Percentiles rank a stretch among this genome's conserved stretches.
phyloP scores from a whole-genome alignment of 2,888 invertebrate species.

The Zele albiditarsus region DNA sequence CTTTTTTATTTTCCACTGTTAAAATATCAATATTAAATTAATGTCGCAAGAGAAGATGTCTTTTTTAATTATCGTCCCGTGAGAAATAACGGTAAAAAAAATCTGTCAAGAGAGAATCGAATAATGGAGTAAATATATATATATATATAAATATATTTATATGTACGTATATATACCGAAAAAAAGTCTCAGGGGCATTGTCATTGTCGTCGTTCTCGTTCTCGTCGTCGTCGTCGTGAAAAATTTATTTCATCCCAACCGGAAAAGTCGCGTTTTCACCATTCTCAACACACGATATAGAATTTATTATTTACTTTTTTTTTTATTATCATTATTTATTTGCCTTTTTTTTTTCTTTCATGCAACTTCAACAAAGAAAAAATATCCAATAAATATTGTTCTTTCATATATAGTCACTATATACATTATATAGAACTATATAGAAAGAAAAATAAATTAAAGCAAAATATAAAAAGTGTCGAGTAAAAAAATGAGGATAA shows the following conservation, averaged over 20 bases:
- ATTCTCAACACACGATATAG: slow-evolving; percentile 4
- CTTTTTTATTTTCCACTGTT: neutral
- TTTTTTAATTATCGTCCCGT: neutral
- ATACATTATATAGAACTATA: neutral
- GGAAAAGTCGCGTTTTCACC: neutral
- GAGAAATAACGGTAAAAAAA: neutral
- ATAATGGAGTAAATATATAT: neutral
- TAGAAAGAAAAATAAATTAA: neutral
- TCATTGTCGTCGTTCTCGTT: slow-evolving; percentile 3
- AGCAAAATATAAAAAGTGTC: neutral
- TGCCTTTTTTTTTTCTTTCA: neutral
- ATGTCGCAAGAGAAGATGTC: neutral
- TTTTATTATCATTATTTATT: neutral
- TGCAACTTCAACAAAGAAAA: neutral
- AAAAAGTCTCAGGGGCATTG: neutral
- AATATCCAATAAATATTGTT: neutral
- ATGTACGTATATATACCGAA: no score
- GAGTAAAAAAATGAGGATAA: slow-evolving; percentile 12
- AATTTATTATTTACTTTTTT: neutral
- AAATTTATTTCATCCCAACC: slow-evolving; percentile 19
- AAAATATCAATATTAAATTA: neutral
- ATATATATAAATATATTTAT: no score
- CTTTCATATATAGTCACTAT: neutral
- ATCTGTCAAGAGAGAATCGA: slow-evolving; percentile 3
- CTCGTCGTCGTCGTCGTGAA: slow-evolving; percentile 12